Conservation (phyloP, 2,888 invertebrate genomes). For the Acleris sparsana region DNA sequence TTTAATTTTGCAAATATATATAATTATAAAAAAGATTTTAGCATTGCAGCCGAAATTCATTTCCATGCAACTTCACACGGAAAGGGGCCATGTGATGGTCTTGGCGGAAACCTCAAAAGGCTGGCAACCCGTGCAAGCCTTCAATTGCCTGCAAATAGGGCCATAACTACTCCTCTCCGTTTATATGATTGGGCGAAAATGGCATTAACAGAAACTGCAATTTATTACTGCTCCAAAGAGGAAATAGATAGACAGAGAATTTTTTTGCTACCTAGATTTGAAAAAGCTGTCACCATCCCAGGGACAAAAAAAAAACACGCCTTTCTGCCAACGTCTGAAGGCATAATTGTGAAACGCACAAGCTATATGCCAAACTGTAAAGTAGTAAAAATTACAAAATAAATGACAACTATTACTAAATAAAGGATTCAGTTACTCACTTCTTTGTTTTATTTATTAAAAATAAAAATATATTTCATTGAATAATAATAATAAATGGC, state of each 20-base stretch:
- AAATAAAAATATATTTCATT: no score
- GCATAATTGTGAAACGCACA: constrained; percentile 8
- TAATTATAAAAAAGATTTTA: constrained; percentile 35
- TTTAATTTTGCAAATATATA: constrained; percentile 3
- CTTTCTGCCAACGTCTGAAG: constrained; percentile 21
- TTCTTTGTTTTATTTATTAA: no score
- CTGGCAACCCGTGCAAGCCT: constrained; percentile 33
- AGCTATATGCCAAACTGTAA: constrained; percentile 4
- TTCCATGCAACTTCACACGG: constrained; percentile 38
- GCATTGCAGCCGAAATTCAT: constrained; percentile 36
- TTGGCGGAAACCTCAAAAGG: constrained; percentile 33
- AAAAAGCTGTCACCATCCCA: constrained; percentile 23
- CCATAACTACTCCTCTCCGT: constrained; percentile 29
- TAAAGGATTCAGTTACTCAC: no score
- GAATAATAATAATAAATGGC: no score
- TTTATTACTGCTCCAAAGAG: constrained; percentile 35
- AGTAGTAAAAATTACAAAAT: constrained; percentile 14
- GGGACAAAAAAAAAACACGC: constrained; percentile 20
- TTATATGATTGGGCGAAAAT: constrained; percentile 38
- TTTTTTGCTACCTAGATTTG: constrained; percentile 35
- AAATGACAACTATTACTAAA: background rate
- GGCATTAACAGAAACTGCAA: constrained; percentile 32
- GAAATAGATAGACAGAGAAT: constrained; percentile 29
- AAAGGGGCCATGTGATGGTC: constrained; percentile 37
- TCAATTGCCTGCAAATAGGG: constrained; percentile 33